Conservation (phyloP, 92 coral and sea anemone genomes). For the Porites cylindrica region DNA sequence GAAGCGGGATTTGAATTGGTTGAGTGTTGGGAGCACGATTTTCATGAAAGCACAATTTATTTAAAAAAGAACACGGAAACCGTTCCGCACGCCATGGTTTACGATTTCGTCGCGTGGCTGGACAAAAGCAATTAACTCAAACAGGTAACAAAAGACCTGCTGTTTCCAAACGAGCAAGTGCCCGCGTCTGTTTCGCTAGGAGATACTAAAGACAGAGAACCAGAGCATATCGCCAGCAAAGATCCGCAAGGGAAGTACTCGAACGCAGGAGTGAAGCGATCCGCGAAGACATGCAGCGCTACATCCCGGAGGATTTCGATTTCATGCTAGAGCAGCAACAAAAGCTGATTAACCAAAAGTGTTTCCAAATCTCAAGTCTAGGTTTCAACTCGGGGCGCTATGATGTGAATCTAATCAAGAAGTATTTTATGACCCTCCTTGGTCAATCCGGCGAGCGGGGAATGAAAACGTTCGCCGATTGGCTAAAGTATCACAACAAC, state of each 20-base stretch:
- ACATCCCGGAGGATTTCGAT: too few species aligned
- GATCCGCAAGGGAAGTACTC: slow-evolving; percentile 1
- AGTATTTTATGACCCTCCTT: too few species aligned
- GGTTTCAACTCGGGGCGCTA: slow-evolving; percentile 52
- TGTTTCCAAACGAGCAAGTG: too few species aligned
- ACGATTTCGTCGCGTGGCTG: slow-evolving; percentile 24
- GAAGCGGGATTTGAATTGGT: neutral
- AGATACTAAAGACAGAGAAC: neutral
- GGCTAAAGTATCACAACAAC: too few species aligned
- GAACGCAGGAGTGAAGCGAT: too few species aligned
- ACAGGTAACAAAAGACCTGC: neutral
- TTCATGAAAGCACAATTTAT: neutral
- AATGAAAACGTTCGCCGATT: too few species aligned
- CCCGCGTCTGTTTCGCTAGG: too few species aligned
- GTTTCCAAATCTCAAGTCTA: slow-evolving; percentile 23
- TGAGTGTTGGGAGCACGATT: neutral
- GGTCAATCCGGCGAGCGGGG: too few species aligned
- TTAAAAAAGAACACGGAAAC: slow-evolving; percentile 4
- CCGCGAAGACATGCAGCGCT: too few species aligned
- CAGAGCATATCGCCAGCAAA: slow-evolving; percentile 12
- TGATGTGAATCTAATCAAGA: slow-evolving; percentile 26
- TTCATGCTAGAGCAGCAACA: too few species aligned
- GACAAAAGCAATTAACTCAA: neutral
- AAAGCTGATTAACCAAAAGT: neutral
- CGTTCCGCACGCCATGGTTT: slow-evolving; percentile 21